A percentile compares a stretch with the other conserved stretches of the same genome.
Conservation (phyloP, 2,797 vertebrate genomes). For the Phoxinus dragarum region DNA sequence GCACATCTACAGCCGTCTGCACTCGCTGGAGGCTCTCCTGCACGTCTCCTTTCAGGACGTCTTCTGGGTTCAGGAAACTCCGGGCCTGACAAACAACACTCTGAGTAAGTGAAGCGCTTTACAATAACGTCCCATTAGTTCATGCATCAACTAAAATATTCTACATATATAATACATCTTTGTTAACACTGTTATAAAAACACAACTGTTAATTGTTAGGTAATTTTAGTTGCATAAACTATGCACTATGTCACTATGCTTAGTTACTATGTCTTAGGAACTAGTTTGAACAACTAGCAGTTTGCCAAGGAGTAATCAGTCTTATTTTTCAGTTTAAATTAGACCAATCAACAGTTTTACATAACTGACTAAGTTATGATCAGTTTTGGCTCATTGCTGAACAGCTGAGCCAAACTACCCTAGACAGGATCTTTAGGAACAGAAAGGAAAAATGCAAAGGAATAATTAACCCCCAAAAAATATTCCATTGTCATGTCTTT, state of each 20-base stretch:
- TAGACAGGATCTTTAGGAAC: too few relatives aligned
- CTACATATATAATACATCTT: background rate
- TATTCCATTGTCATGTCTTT: too few relatives aligned
- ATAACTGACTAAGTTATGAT: too few relatives aligned
- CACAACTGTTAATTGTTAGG: background rate
- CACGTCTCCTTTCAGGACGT: conserved; percentile 88
- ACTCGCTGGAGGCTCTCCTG: conserved; percentile 85
- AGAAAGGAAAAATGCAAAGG: too few relatives aligned
- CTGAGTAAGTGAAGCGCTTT: background rate
- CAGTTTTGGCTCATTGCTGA: background rate
- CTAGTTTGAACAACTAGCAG: too few relatives aligned
- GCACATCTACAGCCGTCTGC: conserved; percentile 73
- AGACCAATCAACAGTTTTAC: too few relatives aligned
- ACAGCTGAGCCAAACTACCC: too few relatives aligned
- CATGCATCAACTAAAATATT: background rate
- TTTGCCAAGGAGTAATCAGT: too few relatives aligned
- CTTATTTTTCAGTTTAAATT: too few relatives aligned
- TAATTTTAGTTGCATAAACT: background rate
- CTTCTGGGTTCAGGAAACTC: conserved; percentile 83
- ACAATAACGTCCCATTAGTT: background rate
- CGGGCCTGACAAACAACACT: conserved; percentile 75
- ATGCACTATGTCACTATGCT: background rate
- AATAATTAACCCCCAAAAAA: too few relatives aligned
- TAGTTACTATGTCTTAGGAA: background rate
- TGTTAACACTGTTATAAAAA: background rate